Base-by-base conservation (phyloP, 2,113 vertebrate genomes). In the Rhinogobius similis region DNA sequence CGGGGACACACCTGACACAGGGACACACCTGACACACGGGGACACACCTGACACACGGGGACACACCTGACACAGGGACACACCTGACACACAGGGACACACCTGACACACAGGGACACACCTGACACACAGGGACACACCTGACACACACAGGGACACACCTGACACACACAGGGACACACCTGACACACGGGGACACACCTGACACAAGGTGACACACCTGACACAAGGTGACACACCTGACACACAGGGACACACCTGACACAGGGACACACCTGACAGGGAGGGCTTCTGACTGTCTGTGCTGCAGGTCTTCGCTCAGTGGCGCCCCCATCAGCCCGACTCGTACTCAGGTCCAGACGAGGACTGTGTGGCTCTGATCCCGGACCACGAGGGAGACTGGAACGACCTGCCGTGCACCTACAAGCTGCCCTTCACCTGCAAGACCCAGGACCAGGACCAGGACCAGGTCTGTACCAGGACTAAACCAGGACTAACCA, bases 321-420 rank as follows among this genome's bases (percentile, higher is more conserved):
- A 52, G 48, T 52, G 48, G 48, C 48, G 48, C 48, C 48, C 48
- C 48, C 48, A 52, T 52, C 48, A 52, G 48, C 48, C 48, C 7
- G 48, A 52, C n/a, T 21, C 48, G 3, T 52, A 52, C 48, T n/a
- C 48, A 1, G 48, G 48, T 10, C 48, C 48, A 52, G 48, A 52
- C 1, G 48, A 52, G 48, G 48, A 52, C 48, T 52, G 48, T 23
- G 48, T 52, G n/a, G 48, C 8, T 21, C 48, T 52, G 48, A 52
- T 23, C 48, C 4, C 20, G 48, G 48, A 52, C 52, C 21, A 55
- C 2, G 23, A 8, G n/a, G n/a, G 48, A 44, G 52, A 26, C 52
- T 55, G 48, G 23, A 55, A 55, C 52, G 21, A 55, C 21, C 3
- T 55, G 3, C 52, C 52, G 21, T 24, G 52, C 10, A 13, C 52